Conservation (phyloP, 2,888 invertebrate genomes). For the Meteorus colon region DNA sequence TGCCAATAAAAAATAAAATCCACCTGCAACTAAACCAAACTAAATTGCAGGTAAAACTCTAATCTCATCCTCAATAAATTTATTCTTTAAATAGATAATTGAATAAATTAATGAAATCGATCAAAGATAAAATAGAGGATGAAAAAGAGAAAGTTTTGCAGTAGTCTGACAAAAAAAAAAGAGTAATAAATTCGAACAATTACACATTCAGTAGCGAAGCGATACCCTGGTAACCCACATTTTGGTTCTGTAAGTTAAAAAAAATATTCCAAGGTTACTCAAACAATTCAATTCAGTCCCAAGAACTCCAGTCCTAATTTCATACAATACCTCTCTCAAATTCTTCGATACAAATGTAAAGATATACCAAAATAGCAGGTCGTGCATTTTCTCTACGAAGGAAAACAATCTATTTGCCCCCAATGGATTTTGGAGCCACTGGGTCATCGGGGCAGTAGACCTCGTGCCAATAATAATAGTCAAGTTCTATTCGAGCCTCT, state of each 20-base stretch:
- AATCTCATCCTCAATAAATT: too few relatives aligned
- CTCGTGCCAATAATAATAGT: constrained; percentile 7
- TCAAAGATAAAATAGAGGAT: neutral
- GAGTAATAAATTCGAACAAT: constrained; percentile 23
- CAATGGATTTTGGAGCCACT: constrained; percentile 3
- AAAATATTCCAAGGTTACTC: constrained; percentile 47
- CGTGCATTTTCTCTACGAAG: neutral
- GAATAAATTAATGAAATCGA: neutral
- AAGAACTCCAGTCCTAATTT: neutral
- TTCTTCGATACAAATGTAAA: constrained; percentile 9
- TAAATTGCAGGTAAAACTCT: neutral
- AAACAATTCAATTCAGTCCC: constrained; percentile 13
- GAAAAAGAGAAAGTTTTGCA: constrained; percentile 11
- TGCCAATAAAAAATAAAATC: neutral
- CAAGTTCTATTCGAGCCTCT: constrained; percentile 1
- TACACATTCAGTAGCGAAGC: constrained; percentile 34
- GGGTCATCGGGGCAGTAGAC: constrained; percentile 37
- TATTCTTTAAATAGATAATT: neutral
- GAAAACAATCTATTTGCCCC: constrained; percentile 13
- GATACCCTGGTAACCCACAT: constrained; percentile 54
- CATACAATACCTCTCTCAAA: too few relatives aligned
- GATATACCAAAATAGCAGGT: constrained; percentile 11
- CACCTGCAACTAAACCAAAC: neutral
- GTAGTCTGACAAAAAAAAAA: neutral
- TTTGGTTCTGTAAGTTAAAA: constrained; percentile 29